These are phyloP conservation scores for Patella caerulea DNA, from an alignment of 2,888 invertebrate species.

Conservation along the genomic window DNA sequence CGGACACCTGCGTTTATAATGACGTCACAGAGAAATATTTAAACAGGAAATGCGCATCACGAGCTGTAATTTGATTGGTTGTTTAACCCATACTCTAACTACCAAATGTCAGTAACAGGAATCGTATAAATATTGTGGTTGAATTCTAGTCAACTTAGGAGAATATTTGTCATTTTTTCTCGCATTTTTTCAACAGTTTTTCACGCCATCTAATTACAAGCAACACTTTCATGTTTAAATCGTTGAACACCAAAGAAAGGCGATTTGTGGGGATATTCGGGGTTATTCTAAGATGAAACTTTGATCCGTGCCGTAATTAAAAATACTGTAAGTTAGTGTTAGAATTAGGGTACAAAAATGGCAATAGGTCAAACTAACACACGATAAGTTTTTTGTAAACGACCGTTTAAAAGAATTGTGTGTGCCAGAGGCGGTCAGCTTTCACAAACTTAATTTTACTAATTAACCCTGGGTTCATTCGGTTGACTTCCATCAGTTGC, in stretches of 20 bases:
- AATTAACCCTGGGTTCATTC: no score
- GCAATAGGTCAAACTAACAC: background rate
- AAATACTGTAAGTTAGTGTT: background rate
- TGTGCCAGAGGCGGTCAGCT: no score
- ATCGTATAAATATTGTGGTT: conserved; percentile 7
- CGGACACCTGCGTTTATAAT: background rate
- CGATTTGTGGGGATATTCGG: no score
- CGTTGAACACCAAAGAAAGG: no score
- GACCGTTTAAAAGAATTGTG: no score
- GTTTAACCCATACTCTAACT: background rate
- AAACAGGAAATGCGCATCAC: background rate
- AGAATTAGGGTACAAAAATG: background rate
- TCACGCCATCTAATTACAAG: conserved; percentile 2
- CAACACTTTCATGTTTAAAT: no score
- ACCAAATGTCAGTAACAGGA: background rate
- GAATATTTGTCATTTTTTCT: conserved; percentile 1
- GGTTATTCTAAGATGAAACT: background rate
- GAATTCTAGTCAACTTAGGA: background rate
- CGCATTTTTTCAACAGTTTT: background rate
- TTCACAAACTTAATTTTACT: no score
- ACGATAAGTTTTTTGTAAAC: background rate
- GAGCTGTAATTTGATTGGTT: background rate
- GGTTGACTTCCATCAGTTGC: no score
- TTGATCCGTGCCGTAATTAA: background rate
- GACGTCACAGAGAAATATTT: background rate